Conservation (phyloP, 2,888 invertebrate species). For the Eristalis tenax region DNA sequence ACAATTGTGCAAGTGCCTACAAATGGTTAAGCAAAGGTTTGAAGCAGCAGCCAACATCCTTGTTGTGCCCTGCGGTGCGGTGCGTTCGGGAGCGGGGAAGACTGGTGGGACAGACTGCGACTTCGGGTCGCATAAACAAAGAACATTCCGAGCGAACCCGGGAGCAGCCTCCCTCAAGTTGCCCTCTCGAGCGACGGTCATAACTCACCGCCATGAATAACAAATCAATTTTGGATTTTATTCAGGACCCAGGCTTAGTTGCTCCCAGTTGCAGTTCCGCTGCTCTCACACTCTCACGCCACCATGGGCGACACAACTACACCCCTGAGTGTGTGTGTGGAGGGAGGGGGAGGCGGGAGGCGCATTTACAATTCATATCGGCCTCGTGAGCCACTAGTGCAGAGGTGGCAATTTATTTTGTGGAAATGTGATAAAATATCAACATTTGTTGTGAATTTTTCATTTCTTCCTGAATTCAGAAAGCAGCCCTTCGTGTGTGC, state of each 20-base stretch:
- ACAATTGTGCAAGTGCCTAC: conserved; percentile 43
- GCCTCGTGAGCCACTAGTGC: not conserved
- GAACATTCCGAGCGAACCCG: conserved; percentile 21
- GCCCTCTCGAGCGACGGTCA: conserved; percentile 29
- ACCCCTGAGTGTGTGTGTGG: conserved; percentile 36
- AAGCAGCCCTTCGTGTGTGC: not conserved
- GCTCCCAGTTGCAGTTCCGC: conserved; percentile 49
- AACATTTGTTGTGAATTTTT: conserved; percentile 46
- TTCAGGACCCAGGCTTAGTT: conserved; percentile 47
- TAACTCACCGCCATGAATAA: conserved; percentile 63
- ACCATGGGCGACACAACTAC: conserved; percentile 10
- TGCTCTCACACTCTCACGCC: conserved; percentile 9
- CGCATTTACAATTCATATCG: conserved; percentile 35
- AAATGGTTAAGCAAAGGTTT: not conserved
- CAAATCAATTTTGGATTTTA: conserved; percentile 64
- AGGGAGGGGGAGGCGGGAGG: not conserved
- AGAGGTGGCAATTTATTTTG: conserved; percentile 49
- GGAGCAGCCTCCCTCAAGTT: not conserved
- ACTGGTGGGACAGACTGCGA: not conserved
- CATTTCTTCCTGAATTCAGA: not conserved
- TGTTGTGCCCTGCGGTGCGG: conserved; percentile 25
- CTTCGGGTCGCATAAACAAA: conserved; percentile 38
- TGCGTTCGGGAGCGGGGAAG: conserved; percentile 20
- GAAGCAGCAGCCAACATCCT: not conserved
- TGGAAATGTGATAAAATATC: conserved; percentile 46